Evolutionary conservation across 2,797 vertebrate genomes (phyloP).

Genomic region (Chaenodraco wilsoni): DNA sequence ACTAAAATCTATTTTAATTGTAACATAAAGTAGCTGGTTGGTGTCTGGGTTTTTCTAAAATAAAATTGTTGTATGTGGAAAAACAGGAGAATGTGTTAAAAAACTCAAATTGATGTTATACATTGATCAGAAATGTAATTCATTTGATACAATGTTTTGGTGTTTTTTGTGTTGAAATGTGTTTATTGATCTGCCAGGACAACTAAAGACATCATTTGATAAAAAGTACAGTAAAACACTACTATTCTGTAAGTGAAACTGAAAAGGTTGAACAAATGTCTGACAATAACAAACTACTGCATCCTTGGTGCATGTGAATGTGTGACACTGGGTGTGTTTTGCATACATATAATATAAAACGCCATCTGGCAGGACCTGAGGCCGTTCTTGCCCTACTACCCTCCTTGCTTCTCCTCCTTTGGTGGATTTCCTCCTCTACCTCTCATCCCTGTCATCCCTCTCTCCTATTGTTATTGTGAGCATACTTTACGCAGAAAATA

Average conservation of each 20-base stretch:
- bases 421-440: conserved; percentile 49
- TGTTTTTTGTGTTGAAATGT: not conserved
- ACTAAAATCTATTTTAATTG: not conserved
- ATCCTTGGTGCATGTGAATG: conserved; percentile 54
- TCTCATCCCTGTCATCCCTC: conserved; percentile 38
- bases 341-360: conserved; percentile 78
- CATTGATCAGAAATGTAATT: not conserved
- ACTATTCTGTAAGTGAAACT: not conserved
- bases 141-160: not conserved
- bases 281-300: conserved; percentile 45
- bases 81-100: not conserved
- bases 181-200: not conserved
- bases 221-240: conserved; percentile 7
- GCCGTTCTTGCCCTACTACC: conserved; percentile 87
- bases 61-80: not conserved
- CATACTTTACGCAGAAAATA: conserved; percentile 43
- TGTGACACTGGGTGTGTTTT: conserved; percentile 72
- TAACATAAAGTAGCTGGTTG: not conserved
- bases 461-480: conserved; percentile 43
- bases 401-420: conserved; percentile 72
- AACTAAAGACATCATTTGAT: not conserved
- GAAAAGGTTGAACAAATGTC: conserved; percentile 19
- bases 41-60: not conserved
- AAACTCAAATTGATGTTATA: not conserved
- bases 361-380: conserved; percentile 86